Evolutionary conservation across 2,888 invertebrate genomes (phyloP).

Genomic region (Plebejus melissa): DNA sequence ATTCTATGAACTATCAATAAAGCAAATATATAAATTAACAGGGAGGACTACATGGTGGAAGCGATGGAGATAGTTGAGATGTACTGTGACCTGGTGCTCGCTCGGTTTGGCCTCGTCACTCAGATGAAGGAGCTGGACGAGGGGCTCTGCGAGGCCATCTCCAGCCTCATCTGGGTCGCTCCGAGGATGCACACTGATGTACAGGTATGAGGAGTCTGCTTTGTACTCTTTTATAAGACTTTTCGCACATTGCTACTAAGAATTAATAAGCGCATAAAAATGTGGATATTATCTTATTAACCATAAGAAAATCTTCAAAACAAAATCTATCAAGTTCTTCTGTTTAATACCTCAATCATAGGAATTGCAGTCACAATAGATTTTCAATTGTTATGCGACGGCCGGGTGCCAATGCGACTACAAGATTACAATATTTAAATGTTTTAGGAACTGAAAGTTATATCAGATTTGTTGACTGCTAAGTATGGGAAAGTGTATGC

Average conservation of each 20-base stretch:
- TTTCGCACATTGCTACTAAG: not conserved
- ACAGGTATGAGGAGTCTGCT: slow-evolving; percentile 65
- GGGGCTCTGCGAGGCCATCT: slow-evolving; percentile 96
- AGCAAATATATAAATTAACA: slow-evolving; percentile 41
- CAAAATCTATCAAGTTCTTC: no score
- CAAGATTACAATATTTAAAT: not conserved
- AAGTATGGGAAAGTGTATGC: slow-evolving; percentile 98
- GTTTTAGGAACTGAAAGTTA: slow-evolving; percentile 83
- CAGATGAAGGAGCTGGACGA: slow-evolving; percentile 98
- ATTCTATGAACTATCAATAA: not conserved
- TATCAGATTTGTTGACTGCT: slow-evolving; percentile 91
- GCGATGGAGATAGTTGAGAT: slow-evolving; percentile 99
- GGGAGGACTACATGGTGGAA: slow-evolving; percentile 99
- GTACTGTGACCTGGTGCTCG: slow-evolving; percentile 98
- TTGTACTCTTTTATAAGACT: not conserved
- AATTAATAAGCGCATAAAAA: not conserved
- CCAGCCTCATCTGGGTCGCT: slow-evolving; percentile 97
- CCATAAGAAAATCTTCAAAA: not conserved
- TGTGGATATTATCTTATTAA: not conserved
- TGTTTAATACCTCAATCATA: no score
- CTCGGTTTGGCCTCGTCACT: slow-evolving; percentile 96
- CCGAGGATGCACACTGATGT: slow-evolving; percentile 94
- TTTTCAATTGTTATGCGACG: no score
- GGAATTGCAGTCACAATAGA: no score
- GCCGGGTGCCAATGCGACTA: no score